Percentiles rank a stretch among this genome's conserved stretches.
These are phyloP conservation scores for Cnemophilus loriae DNA, from an alignment of 2,113 vertebrate species.

Conservation along the genomic window DNA sequence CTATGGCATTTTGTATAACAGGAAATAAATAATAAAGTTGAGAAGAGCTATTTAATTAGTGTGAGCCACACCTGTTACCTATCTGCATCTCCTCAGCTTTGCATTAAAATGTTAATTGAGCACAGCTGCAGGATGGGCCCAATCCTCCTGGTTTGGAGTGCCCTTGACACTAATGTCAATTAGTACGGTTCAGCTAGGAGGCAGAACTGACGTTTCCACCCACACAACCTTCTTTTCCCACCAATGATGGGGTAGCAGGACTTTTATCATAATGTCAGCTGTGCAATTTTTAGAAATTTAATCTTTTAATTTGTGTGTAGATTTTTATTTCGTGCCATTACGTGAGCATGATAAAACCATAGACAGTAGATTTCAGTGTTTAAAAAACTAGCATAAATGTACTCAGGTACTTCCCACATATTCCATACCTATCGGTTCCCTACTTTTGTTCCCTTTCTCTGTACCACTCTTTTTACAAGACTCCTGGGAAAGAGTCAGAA, in stretches of 20 bases:
- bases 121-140: slow-evolving; percentile 27
- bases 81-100: slow-evolving; percentile 14
- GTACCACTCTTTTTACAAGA: not conserved
- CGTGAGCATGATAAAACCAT: not conserved
- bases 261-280: not conserved
- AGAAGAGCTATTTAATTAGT: slow-evolving; percentile 32
- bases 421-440: fast-evolving
- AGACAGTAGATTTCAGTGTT: not conserved
- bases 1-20: not conserved
- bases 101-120: slow-evolving; percentile 48
- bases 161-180: not conserved
- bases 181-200: not conserved
- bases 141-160: not conserved
- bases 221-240: not conserved
- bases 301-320: not conserved
- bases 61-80: slow-evolving; percentile 35
- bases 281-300: not conserved
- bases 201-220: fast-evolving
- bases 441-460: not conserved
- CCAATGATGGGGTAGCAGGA: not conserved
- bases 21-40: slow-evolving; percentile 38
- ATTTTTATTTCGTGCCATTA: not conserved
- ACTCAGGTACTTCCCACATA: not conserved
- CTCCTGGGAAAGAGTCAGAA: not conserved
- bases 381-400: not conserved